Percentiles rank a stretch among this genome's conserved stretches.
Conservation (phyloP, 2,797 vertebrate species). For the Pseudochirops cupreus region DNA sequence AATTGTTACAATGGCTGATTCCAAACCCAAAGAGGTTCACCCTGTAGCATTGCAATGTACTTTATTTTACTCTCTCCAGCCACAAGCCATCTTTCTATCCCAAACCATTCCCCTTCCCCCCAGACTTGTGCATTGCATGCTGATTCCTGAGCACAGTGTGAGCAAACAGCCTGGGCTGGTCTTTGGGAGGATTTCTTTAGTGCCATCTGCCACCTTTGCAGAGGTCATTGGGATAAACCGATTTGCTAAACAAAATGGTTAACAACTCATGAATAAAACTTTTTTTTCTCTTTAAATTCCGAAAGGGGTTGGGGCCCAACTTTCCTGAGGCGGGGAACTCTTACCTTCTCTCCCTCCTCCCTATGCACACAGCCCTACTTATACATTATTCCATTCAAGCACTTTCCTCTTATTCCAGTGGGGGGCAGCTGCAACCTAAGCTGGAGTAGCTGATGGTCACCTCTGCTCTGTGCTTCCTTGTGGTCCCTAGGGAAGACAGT, state of each 20-base stretch:
- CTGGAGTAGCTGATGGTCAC: conserved; percentile 79
- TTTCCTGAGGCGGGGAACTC: conserved; percentile 56
- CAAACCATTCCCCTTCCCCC: conserved; percentile 40
- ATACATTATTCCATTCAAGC: conserved; percentile 81
- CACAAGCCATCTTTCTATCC: background rate
- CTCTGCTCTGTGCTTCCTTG: conserved; percentile 62
- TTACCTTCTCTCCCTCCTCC: background rate
- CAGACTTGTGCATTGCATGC: conserved; percentile 74
- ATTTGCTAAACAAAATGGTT: conserved; percentile 89
- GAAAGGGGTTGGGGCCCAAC: conserved; percentile 45
- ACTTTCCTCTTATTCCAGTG: conserved; percentile 88
- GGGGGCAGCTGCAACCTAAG: conserved; percentile 88
- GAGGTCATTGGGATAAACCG: conserved; percentile 86
- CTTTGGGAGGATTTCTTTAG: conserved; percentile 84
- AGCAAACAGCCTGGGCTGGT: conserved; percentile 81
- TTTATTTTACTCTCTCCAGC: background rate
- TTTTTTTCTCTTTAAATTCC: conserved; percentile 82
- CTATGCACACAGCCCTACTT: conserved; percentile 67
- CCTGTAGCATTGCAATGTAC: background rate
- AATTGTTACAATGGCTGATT: background rate
- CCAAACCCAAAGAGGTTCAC: background rate
- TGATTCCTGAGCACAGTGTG: conserved; percentile 77
- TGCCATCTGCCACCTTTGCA: conserved; percentile 91
- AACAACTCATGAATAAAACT: conserved; percentile 95
- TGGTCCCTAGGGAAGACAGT: background rate